Base-by-base conservation (phyloP, 2,888 invertebrate genomes). In the Metopia argyrocephala region DNA sequence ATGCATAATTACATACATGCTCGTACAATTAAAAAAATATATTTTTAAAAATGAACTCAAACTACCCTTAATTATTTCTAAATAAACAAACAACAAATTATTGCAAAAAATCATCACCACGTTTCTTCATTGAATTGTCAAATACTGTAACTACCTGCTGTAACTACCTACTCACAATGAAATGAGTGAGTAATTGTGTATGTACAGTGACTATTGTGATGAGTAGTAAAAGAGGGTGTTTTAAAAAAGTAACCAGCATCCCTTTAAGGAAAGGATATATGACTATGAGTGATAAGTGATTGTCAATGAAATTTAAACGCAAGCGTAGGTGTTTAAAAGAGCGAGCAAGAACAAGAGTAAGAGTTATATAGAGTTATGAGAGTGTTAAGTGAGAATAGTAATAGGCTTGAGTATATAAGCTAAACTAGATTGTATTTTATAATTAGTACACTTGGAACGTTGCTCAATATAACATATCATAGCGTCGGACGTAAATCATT, bases 381-480 rank as follows among this genome's bases (percentile, higher is more conserved):
- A 20, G 9, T 21, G 57, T 9, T 2, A 27, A 5, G n/a, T 20
- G 23, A 9, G 21, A 46, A 68, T 66, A 75, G 81, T 74, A 78
- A 61, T 50, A 70, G 64, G 54, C 70, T 46, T 81, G 70, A 52
- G 82, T 88, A 88, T 88, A 88, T 85, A 88, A 86, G 78, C 79
- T 73, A 23, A 62, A 20, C 75, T 69, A 31, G 62, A 61, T 76
- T 84, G 65, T 81, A 82, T 84, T 79, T 84, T 52, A 66, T 84
- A 86, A 85, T 87, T 87, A 88, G 87, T 87, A 83, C 78, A 79
- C 83, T 82, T 82, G 83, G 79, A 86, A 82, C 85, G 83, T 59
- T 78, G 70, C 69, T 73, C 62, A 61, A 75, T 52, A 82, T 84
- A 50, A 54, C 69, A 73, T 50, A 68, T 46, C 15, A 38, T 38